phyloP scores from a whole-genome alignment of 2,113 vertebrate species.

The Atrichornis clamosus region DNA sequence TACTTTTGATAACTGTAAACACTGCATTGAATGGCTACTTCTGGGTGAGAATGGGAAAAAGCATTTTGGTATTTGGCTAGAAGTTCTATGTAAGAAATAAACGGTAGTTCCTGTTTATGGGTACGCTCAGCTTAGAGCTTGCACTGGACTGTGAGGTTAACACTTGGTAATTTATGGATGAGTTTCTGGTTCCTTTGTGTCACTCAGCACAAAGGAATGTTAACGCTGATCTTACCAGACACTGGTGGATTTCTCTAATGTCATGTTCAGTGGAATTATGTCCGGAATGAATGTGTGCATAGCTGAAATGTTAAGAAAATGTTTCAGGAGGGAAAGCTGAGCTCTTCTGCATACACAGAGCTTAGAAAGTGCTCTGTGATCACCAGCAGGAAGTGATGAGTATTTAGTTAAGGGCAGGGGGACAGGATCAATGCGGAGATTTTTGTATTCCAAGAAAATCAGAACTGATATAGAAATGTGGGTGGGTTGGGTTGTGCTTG shows the following conservation, averaged over 20 bases:
- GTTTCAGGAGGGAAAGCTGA: neutral
- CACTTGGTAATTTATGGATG: neutral
- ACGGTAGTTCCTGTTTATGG: neutral
- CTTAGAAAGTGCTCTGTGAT: neutral
- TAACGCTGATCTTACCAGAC: neutral
- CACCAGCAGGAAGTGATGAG: neutral
- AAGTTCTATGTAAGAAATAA: neutral
- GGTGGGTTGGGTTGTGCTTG: accelerated
- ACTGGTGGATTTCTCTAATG: neutral
- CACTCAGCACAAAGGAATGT: neutral
- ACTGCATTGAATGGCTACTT: neutral
- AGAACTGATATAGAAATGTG: neutral
- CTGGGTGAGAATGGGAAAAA: neutral
- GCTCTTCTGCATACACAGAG: neutral
- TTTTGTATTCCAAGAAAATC: neutral
- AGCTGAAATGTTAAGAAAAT: neutral
- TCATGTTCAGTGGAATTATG: neutral
- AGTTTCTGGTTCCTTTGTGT: neutral
- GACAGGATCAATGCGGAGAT: neutral
- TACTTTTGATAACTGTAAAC: neutral
- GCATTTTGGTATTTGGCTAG: neutral
- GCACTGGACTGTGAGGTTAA: neutral
- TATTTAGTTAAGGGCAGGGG: neutral
- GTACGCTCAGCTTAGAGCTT: neutral
- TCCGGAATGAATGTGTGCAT: neutral